Evolutionary conservation across 2,888 invertebrate genomes (phyloP).

Genomic region (Noctua pronuba): DNA sequence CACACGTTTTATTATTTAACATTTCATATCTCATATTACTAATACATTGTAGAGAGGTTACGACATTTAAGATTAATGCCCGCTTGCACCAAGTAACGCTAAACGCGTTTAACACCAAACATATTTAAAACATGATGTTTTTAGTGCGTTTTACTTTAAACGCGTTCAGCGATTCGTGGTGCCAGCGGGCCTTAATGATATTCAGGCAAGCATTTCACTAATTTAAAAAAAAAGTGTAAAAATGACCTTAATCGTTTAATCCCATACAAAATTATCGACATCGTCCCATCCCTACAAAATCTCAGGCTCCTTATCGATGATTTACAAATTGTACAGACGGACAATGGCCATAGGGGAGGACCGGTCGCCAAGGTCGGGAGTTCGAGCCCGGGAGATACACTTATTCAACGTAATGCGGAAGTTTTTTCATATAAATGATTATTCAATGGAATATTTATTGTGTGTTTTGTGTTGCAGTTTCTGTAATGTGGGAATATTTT

Average conservation of each 20-base stretch:
- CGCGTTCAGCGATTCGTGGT: no score
- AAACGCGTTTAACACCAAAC: no score
- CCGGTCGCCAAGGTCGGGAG: slow-evolving; percentile 67
- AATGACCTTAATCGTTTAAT: slow-evolving; percentile 3
- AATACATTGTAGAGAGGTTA: no score
- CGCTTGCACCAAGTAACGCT: no score
- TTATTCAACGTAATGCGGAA: slow-evolving; percentile 64
- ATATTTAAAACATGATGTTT: no score
- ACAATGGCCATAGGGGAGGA: slow-evolving; percentile 79
- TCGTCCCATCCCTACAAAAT: slow-evolving; percentile 71
- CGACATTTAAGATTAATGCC: not conserved
- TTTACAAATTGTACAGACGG: slow-evolving; percentile 80
- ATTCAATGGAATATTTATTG: slow-evolving; percentile 63
- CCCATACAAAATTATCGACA: slow-evolving; percentile 38
- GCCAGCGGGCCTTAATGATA: no score
- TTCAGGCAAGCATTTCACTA: not conserved
- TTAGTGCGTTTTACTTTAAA: no score
- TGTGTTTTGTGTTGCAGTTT: slow-evolving; percentile 59
- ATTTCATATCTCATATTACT: not conserved
- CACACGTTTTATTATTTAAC: not conserved
- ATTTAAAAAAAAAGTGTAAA: not conserved
- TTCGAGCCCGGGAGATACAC: slow-evolving; percentile 57
- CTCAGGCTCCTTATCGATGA: slow-evolving; percentile 75
- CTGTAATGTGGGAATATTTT: slow-evolving; percentile 63
- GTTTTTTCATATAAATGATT: slow-evolving; percentile 61